Base-by-base conservation (phyloP, 2,113 vertebrate species). In the Noctilio leporinus region DNA sequence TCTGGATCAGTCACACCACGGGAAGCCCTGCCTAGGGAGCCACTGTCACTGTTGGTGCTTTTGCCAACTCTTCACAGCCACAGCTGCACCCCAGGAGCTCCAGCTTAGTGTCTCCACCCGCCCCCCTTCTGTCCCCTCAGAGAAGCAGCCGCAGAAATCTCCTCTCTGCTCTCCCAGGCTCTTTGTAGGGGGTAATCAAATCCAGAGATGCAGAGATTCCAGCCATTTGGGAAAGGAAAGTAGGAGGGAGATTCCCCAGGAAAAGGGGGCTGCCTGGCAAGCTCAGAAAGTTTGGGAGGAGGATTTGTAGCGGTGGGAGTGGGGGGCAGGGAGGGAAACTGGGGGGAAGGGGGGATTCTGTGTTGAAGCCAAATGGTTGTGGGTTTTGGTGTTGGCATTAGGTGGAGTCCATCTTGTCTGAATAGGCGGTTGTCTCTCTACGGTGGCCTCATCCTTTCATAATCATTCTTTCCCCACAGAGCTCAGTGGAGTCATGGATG, bases 1-100 rank as follows among this genome's bases (percentile, higher is more conserved):
- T 97, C 88, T 57, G 51, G 45, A 86, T 88, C 93, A 84, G 72
- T 81, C 81, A 85, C 76, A 84, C 84, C 43, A n/a, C 47, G 78
- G 86, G 76, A 72, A 90, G 59, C 53, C 69, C 72, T 92, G 89
- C 86, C 65, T 14, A 22, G 70, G 69, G 76, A 90, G 86, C 78
- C 75, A 53, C 57, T 45, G 51, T 75, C 76, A 14, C 93, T 51
- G 70, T 35, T 51, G 75, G 85, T 45, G 73, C 69, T 91, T 91
- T 81, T 83, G 65, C 86, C 78, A 87, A 53, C 62, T 95, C 86
- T 70, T 89, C 51, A 40, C 70, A 94, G 91, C 82, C 82, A 69
- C 2, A 8, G 35, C 38, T 47, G 55, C 40, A 12, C 92, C 87
- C 95, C 17, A 67, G 75, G 90, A 94, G 84, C 40, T 49, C 16